Evolutionary conservation across 2,797 vertebrate species (phyloP).

Genomic region (Cryptoblepharus egeriae): DNA sequence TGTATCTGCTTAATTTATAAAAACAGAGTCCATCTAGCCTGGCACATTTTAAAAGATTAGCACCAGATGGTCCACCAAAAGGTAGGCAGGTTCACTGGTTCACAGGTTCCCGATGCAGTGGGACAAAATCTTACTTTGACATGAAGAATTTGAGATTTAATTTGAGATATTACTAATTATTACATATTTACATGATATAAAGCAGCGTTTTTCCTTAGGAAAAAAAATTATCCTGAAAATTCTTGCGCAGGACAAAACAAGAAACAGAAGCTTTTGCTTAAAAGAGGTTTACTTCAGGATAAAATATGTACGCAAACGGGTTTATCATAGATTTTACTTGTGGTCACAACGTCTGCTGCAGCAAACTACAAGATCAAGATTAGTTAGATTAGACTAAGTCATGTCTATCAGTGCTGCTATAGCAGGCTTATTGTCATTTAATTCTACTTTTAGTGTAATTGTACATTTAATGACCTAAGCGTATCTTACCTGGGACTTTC

Average conservation of each 20-base stretch:
- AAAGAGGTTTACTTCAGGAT: constrained; percentile 25
- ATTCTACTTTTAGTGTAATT: constrained; percentile 59
- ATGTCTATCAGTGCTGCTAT: constrained; percentile 19
- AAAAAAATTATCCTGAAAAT: neutral
- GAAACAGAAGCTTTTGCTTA: neutral
- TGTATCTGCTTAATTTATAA: neutral
- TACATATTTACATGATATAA: neutral
- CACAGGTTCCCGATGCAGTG: too few species aligned
- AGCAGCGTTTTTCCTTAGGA: too few species aligned
- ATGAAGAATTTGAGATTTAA: too few species aligned
- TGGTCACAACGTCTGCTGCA: constrained; percentile 15
- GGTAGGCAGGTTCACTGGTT: neutral
- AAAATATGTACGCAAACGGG: constrained; percentile 38
- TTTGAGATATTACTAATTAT: too few species aligned
- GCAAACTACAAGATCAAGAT: constrained; percentile 17
- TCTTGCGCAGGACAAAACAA: neutral
- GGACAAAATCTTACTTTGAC: too few species aligned
- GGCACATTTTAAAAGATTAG: neutral
- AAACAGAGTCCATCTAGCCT: neutral
- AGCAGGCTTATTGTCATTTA: constrained; percentile 52
- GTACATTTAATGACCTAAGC: constrained; percentile 57
- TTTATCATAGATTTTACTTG: constrained; percentile 41
- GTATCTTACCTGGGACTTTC: constrained; percentile 52
- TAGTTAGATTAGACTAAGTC: constrained; percentile 30
- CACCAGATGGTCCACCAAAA: neutral